A percentile compares a stretch with the other conserved stretches of the same genome.
Evolutionary conservation across 2,113 vertebrate genomes (phyloP).

Genomic region (Tragelaphus scriptus): DNA sequence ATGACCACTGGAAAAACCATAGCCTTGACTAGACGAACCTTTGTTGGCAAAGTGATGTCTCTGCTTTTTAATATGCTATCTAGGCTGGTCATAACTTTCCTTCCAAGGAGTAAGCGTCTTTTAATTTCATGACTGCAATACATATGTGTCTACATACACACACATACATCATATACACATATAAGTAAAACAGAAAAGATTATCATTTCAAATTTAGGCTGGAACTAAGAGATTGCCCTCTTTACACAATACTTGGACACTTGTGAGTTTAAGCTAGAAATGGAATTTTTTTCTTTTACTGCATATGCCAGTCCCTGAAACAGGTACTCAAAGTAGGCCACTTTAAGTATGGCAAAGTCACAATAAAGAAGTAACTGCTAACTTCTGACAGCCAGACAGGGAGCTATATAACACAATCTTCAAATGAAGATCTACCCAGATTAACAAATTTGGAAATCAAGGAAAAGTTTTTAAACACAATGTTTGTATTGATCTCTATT

Average conservation of each 20-base stretch:
- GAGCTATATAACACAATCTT: neutral
- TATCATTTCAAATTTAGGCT: neutral
- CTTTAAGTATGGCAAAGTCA: neutral
- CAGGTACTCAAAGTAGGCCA: neutral
- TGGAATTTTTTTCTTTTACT: neutral
- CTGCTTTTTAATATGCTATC: too few species aligned
- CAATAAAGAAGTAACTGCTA: neutral
- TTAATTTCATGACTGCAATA: too few species aligned
- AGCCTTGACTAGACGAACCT: too few species aligned
- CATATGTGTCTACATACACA: neutral
- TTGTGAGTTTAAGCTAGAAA: neutral
- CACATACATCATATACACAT: accelerated
- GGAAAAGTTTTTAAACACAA: neutral
- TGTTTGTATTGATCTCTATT: neutral
- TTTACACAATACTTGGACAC: neutral
- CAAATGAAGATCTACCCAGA: neutral
- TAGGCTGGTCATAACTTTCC: too few species aligned
- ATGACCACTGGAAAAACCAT: too few species aligned
- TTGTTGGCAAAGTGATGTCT: too few species aligned
- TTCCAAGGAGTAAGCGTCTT: too few species aligned
- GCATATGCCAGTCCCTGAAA: neutral
- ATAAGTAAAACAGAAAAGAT: neutral
- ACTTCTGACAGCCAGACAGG: neutral
- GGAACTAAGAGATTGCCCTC: neutral
- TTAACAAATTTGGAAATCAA: neutral